Evolutionary conservation across 2,888 invertebrate species (phyloP).

Genomic region (Drosophila diplacantha): DNA sequence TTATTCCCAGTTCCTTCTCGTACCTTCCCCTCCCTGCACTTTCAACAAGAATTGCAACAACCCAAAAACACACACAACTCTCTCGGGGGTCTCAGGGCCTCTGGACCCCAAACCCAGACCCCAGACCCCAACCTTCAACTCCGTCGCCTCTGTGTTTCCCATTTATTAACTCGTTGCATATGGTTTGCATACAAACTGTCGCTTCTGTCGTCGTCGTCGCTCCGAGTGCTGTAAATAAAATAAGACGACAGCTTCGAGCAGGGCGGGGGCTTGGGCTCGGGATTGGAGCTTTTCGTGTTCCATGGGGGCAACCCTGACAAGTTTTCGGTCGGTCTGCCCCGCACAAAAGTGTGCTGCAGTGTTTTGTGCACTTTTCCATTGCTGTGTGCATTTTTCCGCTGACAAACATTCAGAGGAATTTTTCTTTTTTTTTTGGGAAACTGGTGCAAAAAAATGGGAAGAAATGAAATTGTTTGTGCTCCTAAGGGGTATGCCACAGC

Average conservation of each 20-base stretch:
- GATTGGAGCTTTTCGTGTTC: constrained; percentile 47
- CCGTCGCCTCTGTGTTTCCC: constrained; percentile 35
- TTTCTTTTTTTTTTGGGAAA: constrained; percentile 45
- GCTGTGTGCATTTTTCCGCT: constrained; percentile 44
- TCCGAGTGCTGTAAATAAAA: constrained; percentile 58
- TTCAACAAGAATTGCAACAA: constrained; percentile 14
- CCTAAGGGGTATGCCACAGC: constrained; percentile 13
- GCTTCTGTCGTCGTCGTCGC: constrained; percentile 29
- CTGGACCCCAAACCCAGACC: neutral
- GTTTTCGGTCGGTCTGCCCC: constrained; percentile 5
- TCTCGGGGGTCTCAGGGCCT: constrained; percentile 8
- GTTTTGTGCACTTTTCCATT: constrained; percentile 50
- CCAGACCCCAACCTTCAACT: constrained; percentile 1
- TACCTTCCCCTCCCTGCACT: neutral
- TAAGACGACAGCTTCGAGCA: constrained; percentile 35
- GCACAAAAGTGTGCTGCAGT: constrained; percentile 59
- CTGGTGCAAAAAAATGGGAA: constrained; percentile 35
- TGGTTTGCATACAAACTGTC: constrained; percentile 63
- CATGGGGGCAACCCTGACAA: constrained; percentile 50
- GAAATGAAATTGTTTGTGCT: constrained; percentile 53
- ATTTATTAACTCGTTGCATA: constrained; percentile 72
- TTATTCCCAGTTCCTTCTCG: neutral
- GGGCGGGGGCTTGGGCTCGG: neutral
- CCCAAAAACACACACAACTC: constrained; percentile 26
- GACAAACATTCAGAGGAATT: constrained; percentile 41